Evolutionary conservation across 1,140 invertebrate species (phyloP).

Genomic region (Luehdorfia chinensis): DNA sequence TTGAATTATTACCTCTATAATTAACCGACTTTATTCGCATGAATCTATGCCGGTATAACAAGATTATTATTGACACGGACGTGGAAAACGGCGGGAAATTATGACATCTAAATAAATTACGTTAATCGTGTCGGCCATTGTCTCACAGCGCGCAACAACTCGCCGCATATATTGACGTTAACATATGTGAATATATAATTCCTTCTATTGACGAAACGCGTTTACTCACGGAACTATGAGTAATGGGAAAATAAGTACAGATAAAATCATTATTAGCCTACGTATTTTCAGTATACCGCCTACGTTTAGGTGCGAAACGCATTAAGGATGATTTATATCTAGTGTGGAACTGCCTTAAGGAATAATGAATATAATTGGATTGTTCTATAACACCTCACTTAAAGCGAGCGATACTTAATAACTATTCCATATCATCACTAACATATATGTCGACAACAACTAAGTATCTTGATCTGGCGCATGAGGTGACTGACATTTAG

Average conservation of each 20-base stretch:
- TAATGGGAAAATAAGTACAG: slow-evolving; percentile 17
- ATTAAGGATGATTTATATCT: slow-evolving; percentile 11
- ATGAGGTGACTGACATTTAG: no score
- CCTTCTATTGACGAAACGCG: slow-evolving; percentile 10
- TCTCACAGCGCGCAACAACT: background rate
- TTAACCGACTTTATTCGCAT: no score
- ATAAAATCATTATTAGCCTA: slow-evolving; percentile 11
- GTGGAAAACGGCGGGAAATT: slow-evolving; percentile 11
- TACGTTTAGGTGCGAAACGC: slow-evolving; percentile 8
- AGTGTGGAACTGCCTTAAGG: background rate
- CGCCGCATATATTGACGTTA: slow-evolving; percentile 3
- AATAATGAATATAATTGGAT: no score
- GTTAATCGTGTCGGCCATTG: slow-evolving; percentile 3
- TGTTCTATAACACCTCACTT: no score
- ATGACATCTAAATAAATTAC: slow-evolving; percentile 6
- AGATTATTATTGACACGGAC: background rate
- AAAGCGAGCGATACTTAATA: no score
- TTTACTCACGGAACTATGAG: slow-evolving; percentile 17
- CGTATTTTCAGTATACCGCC: slow-evolving; percentile 11
- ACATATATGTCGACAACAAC: no score
- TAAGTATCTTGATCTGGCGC: no score
- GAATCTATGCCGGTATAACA: no score
- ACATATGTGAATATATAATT: slow-evolving; percentile 16
- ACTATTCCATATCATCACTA: no score
- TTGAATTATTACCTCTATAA: no score